Conservation (phyloP, 2,888 invertebrate species). For the Patella pellucida region DNA sequence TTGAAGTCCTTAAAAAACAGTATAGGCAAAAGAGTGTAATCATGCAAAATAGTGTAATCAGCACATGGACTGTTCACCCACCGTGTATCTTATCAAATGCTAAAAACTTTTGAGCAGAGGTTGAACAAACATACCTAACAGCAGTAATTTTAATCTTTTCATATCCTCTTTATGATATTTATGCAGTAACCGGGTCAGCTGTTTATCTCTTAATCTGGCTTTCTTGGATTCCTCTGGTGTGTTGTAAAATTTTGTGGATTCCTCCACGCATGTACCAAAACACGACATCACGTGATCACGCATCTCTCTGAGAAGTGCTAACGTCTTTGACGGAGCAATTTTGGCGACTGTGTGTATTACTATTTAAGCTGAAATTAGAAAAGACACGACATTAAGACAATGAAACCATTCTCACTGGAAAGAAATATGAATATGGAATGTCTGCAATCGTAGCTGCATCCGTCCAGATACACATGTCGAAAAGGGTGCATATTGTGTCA, state of each 20-base stretch:
- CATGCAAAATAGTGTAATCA: too few species aligned
- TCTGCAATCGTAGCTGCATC: too few species aligned
- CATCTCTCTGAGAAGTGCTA: constrained; percentile 31
- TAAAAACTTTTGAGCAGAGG: too few species aligned
- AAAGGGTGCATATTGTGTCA: too few species aligned
- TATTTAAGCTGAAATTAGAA: neutral
- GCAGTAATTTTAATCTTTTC: constrained; percentile 51
- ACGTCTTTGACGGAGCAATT: neutral
- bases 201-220: constrained; percentile 49
- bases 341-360: neutral
- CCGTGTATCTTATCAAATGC: too few species aligned
- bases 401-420: too few species aligned
- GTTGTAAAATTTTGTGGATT: constrained; percentile 36
- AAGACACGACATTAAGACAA: neutral
- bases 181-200: constrained; percentile 47
- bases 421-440: too few species aligned
- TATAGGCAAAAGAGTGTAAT: too few species aligned
- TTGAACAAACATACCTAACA: constrained; percentile 45
- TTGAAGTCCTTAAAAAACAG: too few species aligned
- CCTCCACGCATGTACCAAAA: constrained; percentile 44
- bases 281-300: constrained; percentile 51
- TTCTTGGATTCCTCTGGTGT: constrained; percentile 47
- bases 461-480: too few species aligned
- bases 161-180: constrained; percentile 54
- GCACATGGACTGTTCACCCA: too few species aligned